phyloP scores from a whole-genome alignment of 2,888 invertebrate species.

The Metalampra italica region DNA sequence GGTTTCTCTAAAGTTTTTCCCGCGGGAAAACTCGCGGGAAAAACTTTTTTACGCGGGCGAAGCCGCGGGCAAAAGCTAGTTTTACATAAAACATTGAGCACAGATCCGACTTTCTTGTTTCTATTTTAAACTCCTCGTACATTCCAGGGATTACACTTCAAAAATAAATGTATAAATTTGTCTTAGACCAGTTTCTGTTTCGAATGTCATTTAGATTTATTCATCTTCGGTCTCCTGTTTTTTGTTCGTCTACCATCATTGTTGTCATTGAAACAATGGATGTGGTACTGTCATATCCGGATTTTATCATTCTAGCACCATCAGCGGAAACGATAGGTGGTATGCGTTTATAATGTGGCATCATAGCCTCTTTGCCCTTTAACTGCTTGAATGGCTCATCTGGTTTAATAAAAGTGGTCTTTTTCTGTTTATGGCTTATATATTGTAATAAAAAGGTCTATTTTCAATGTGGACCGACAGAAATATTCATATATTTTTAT shows the following conservation, averaged over 20 bases:
- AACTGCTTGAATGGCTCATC: constrained; percentile 55
- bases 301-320: constrained; percentile 75
- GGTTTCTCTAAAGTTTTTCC: too few species aligned
- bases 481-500: too few species aligned
- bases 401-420: constrained; percentile 54
- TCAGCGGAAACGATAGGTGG: constrained; percentile 68
- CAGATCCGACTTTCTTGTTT: too few species aligned
- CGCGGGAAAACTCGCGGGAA: too few species aligned
- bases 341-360: constrained; percentile 73
- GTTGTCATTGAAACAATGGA: constrained; percentile 70
- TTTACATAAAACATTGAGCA: too few species aligned
- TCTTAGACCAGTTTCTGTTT: constrained; percentile 50
- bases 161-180: constrained; percentile 7
- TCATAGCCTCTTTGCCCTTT: constrained; percentile 64
- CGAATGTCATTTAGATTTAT: constrained; percentile 68
- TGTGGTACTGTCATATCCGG: constrained; percentile 66
- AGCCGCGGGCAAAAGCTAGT: too few species aligned
- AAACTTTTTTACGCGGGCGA: too few species aligned
- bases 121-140: not conserved
- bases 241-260: constrained; percentile 67
- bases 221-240: constrained; percentile 54
- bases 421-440: constrained; percentile 10
- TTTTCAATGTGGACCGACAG: too few species aligned
- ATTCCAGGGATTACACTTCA: not conserved
- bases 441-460: too few species aligned